Evolutionary conservation across 2,113 vertebrate species (phyloP).

Genomic region (Channa argus): DNA sequence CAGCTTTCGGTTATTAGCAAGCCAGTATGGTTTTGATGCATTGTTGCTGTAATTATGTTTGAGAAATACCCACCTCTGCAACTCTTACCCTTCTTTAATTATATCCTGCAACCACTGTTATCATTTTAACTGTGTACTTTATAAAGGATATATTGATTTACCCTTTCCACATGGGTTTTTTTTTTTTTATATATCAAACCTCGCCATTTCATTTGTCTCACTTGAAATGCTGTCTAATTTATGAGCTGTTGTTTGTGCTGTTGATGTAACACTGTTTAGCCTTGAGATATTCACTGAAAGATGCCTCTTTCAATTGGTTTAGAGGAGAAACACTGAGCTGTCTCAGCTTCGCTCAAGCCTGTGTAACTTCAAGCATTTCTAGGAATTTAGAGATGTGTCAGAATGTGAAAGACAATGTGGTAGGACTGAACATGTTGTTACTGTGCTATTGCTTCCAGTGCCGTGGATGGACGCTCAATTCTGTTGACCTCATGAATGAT

Average conservation of each 20-base stretch:
- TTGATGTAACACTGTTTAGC: constrained; percentile 31
- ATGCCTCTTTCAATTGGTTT: constrained; percentile 3
- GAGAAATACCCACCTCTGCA: constrained; percentile 10
- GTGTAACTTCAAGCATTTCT: not conserved
- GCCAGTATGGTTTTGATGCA: not conserved
- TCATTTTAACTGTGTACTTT: not conserved
- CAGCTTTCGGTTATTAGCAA: constrained; percentile 15
- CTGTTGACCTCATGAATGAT: no score
- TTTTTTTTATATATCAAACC: constrained; percentile 28
- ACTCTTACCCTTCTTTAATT: not conserved
- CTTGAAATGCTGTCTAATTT: constrained; percentile 32
- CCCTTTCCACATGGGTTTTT: constrained; percentile 33
- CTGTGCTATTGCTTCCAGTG: not conserved
- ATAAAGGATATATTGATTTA: constrained; percentile 29
- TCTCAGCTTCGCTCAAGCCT: no score
- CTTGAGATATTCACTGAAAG: constrained; percentile 21
- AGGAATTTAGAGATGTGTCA: not conserved
- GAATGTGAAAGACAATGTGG: no score
- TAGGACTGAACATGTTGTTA: not conserved
- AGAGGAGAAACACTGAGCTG: not conserved
- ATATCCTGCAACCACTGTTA: constrained; percentile 2
- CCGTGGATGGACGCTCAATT: not conserved
- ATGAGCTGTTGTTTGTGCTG: constrained; percentile 41
- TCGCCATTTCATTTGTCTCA: constrained; percentile 18
- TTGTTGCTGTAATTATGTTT: constrained; percentile 10